These are phyloP conservation scores for Embidobia sp. DNA, from an alignment of 2,888 invertebrate species.

Conservation along the genomic window DNA sequence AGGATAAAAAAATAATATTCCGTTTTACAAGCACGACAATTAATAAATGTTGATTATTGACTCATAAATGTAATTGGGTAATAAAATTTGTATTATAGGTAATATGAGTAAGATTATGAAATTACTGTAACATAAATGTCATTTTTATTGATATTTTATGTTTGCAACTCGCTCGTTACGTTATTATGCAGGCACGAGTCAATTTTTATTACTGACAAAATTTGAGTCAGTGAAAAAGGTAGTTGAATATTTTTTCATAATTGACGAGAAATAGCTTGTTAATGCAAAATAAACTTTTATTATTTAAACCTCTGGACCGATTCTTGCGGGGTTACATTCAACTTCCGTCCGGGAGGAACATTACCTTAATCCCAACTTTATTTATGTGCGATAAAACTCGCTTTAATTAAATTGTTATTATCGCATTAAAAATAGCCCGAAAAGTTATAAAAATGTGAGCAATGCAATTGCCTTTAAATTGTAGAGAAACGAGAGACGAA, in stretches of 20 bases:
- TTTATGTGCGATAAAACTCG: too few relatives aligned
- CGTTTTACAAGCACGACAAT: background rate
- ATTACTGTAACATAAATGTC: conserved; percentile 40
- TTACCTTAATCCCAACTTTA: too few relatives aligned
- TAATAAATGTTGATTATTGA: background rate
- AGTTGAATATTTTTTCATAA: background rate
- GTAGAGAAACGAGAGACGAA: background rate
- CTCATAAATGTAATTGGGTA: conserved; percentile 23
- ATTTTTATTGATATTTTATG: conserved; percentile 50
- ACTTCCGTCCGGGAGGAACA: too few relatives aligned
- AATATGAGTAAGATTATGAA: conserved; percentile 42
- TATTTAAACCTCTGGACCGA: too few relatives aligned
- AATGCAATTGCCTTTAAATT: background rate
- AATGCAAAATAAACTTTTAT: background rate
- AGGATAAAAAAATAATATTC: background rate
- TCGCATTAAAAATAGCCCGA: too few relatives aligned
- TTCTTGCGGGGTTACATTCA: too few relatives aligned
- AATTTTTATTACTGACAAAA: conserved; percentile 10
- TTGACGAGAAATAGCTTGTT: background rate
- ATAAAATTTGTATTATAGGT: conserved; percentile 27
- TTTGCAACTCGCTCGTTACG: conserved; percentile 34
- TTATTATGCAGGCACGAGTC: conserved; percentile 35
- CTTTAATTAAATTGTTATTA: too few relatives aligned
- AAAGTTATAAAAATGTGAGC: too few relatives aligned
- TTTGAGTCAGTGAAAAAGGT: background rate